phyloP scores from a whole-genome alignment of 2,888 invertebrate genomes.

The Pasiphila rectangulata region DNA sequence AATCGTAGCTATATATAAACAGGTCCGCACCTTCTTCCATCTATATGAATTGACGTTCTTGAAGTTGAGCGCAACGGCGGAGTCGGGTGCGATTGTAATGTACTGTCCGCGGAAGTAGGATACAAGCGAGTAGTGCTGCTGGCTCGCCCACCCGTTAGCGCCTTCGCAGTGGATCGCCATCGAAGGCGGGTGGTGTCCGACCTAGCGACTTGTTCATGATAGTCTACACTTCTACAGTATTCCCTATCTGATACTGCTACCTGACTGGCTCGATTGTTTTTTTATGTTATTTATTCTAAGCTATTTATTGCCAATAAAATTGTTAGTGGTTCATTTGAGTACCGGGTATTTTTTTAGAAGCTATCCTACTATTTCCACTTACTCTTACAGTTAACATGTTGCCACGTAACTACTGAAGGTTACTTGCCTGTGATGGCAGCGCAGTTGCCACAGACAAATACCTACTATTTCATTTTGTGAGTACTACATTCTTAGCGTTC shows the following conservation, averaged over 20 bases:
- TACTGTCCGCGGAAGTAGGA: conserved; percentile 97
- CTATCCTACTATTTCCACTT: conserved; percentile 14
- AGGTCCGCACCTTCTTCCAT: conserved; percentile 12
- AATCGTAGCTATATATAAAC: too few relatives aligned
- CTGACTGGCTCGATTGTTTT: too few relatives aligned
- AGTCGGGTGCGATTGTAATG: conserved; percentile 86
- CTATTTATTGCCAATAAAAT: too few relatives aligned
- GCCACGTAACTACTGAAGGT: not conserved
- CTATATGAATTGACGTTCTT: conserved; percentile 6
- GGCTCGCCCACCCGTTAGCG: conserved; percentile 86
- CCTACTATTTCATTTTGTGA: too few relatives aligned
- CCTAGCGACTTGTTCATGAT: conserved; percentile 47
- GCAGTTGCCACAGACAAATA: too few relatives aligned
- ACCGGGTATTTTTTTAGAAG: not conserved
- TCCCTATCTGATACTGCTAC: too few relatives aligned
- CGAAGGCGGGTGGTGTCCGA: conserved; percentile 97
- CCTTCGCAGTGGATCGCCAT: conserved; percentile 95
- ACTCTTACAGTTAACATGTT: not conserved
- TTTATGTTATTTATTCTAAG: too few relatives aligned
- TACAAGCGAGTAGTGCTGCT: conserved; percentile 95
- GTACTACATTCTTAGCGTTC: too few relatives aligned
- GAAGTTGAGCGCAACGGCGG: too few relatives aligned
- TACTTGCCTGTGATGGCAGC: too few relatives aligned
- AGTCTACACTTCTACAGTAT: not conserved
- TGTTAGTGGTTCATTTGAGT: too few relatives aligned